phyloP scores from a whole-genome alignment of 2,888 invertebrate genomes.

The Acronicta aceris region DNA sequence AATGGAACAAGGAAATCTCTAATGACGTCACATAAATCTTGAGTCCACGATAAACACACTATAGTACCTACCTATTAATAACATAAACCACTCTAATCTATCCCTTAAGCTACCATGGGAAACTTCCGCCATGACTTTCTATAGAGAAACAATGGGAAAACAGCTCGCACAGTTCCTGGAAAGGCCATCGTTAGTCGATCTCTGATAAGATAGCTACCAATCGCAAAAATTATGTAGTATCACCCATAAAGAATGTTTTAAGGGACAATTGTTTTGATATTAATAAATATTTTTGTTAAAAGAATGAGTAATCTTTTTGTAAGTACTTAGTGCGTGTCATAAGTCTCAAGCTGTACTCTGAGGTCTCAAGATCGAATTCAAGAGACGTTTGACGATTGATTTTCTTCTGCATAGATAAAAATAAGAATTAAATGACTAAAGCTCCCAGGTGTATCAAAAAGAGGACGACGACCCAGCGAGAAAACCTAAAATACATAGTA shows the following conservation, averaged over 20 bases:
- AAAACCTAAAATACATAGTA: too few relatives aligned
- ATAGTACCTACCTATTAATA: constrained; percentile 11
- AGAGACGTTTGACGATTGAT: too few relatives aligned
- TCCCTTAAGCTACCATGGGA: constrained; percentile 23
- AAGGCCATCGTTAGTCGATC: constrained; percentile 35
- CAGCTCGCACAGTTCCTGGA: constrained; percentile 32
- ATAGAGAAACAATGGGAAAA: constrained; percentile 35
- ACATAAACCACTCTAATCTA: constrained; percentile 19
- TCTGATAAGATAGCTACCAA: constrained; percentile 36
- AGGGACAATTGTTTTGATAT: constrained; percentile 6
- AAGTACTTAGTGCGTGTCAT: too few relatives aligned
- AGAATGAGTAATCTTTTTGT: not conserved
- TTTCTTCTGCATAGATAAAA: too few relatives aligned
- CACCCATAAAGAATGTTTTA: constrained; percentile 29
- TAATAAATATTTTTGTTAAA: constrained; percentile 1
- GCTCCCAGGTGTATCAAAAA: too few relatives aligned
- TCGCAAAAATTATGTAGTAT: constrained; percentile 11
- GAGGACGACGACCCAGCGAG: too few relatives aligned
- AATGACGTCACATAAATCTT: constrained; percentile 16
- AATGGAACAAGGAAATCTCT: not conserved
- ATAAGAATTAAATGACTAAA: too few relatives aligned
- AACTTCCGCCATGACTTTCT: constrained; percentile 32
- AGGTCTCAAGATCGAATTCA: too few relatives aligned
- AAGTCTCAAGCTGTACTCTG: too few relatives aligned
- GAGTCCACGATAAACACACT: constrained; percentile 5